Conservation (phyloP, 2,888 invertebrate species). For the Leptodirus hochenwartii region DNA sequence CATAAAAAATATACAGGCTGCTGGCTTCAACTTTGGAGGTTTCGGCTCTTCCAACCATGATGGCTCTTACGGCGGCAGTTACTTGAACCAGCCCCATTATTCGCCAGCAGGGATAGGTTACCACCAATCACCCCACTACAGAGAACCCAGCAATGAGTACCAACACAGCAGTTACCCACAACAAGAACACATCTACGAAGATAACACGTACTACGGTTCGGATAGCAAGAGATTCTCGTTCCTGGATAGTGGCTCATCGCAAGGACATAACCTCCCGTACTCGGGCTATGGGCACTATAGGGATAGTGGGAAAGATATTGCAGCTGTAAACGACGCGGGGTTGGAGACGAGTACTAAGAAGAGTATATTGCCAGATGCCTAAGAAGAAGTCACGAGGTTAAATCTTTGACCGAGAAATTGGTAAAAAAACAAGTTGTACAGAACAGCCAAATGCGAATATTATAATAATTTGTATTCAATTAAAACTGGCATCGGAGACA, state of each 20-base stretch:
- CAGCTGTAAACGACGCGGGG: conserved; percentile 3
- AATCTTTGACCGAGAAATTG: too few relatives aligned
- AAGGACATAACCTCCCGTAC: conserved; percentile 52
- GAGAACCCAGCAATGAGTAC: too few relatives aligned
- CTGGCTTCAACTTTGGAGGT: too few relatives aligned
- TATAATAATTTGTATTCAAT: too few relatives aligned
- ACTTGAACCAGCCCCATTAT: conserved; percentile 41
- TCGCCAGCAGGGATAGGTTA: conserved; percentile 57
- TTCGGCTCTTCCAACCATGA: too few relatives aligned
- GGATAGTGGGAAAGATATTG: too few relatives aligned
- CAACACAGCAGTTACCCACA: conserved; percentile 20
- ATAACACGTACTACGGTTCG: conserved; percentile 15
- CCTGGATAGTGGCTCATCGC: conserved; percentile 36
- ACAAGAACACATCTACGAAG: conserved; percentile 22
- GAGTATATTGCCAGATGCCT: conserved; percentile 27
- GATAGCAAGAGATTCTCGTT: conserved; percentile 39
- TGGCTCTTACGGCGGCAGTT: conserved; percentile 26
- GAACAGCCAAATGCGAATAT: too few relatives aligned
- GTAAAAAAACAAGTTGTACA: too few relatives aligned
- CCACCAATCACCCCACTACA: conserved; percentile 31
- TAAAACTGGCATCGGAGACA: too few relatives aligned
- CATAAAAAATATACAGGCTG: too few relatives aligned
- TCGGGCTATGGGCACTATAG: conserved; percentile 51
- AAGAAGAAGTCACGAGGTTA: conserved; percentile 9
- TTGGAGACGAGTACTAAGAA: conserved; percentile 20